Evolutionary conservation across 1,140 invertebrate genomes (phyloP), one percentile per base, ranked within the genome.

Genomic region (Leptoteleia sp.): DNA sequence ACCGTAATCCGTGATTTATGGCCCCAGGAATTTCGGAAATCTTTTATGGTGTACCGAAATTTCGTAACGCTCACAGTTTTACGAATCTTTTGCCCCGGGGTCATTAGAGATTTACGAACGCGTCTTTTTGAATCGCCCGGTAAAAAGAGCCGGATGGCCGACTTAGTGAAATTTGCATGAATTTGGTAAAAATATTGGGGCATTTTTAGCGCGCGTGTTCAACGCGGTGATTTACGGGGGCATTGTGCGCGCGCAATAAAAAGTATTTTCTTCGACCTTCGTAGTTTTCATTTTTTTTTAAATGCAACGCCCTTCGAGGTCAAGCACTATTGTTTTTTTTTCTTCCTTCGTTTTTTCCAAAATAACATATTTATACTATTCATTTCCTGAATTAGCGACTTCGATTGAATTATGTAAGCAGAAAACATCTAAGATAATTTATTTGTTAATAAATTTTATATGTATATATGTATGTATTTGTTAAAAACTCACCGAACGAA

Each of bases 81-180:
- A 9, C 8, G 4, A 52, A 54, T 22, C 22, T 1, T 4, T 6
- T n/a, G n/a, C 1, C 27, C 33, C 6, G 17, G 5, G 37, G 38
- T 57, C 54, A 19, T 43, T 38, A 43, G 54, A 57, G 25, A 42
- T 43, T 57, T 57, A 57, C 54, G 38, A 57, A 43, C 25, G 38
- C 52, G 5, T 50, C 9, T 35, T 16, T 55, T 55, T 17, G 22
- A 40, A n/a, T 16, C 8, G 12, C 29, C 11, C 12, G 17, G 50
- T 40, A 38, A 52, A 52, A 52, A 52, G 31, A 48, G 2, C 33
- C 48, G 25, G 9, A 12, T 22, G 43, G 15, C 12, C 25, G 22
- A 15, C 25, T 27, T 54, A 40, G 11, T 25, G 27, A 25, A 54
- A 15, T 54, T 40, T 40, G 50, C 50, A 40, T 5, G 19, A 22